Evolutionary conservation across 2,797 vertebrate species (phyloP).

Genomic region (Chloroceryle inda): DNA sequence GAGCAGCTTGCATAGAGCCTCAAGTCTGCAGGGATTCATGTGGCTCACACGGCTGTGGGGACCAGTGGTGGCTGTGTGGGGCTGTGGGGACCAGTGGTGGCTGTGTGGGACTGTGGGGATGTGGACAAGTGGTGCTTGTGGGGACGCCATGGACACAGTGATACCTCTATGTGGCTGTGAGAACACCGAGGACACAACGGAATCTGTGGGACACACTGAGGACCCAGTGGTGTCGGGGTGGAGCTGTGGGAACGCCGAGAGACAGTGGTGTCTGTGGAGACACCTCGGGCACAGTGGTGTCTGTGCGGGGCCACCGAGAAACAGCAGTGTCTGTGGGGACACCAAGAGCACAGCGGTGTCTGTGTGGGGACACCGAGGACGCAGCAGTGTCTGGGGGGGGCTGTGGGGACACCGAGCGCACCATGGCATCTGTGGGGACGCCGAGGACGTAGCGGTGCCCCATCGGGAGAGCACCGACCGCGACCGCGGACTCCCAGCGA

Average conservation of each 20-base stretch:
- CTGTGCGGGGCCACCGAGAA: background rate
- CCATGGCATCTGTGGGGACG: too few relatives aligned
- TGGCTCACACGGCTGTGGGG: accelerated
- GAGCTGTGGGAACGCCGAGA: background rate
- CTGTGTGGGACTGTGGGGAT: background rate
- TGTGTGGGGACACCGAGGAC: background rate
- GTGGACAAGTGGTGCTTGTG: background rate
- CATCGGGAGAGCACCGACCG: too few relatives aligned
- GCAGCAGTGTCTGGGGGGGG: background rate
- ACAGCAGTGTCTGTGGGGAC: background rate
- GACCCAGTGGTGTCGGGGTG: too few relatives aligned
- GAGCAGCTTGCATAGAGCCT: background rate
- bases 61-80: background rate
- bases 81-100: background rate
- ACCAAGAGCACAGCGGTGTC: accelerated
- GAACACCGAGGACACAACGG: too few relatives aligned
- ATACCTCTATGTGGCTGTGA: accelerated
- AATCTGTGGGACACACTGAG: accelerated
- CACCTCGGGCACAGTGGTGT: background rate
- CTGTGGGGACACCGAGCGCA: background rate
- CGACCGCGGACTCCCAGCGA: constrained; percentile 75
- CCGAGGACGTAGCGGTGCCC: background rate
- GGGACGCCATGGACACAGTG: background rate
- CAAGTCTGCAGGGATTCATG: accelerated
- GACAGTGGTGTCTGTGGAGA: background rate